These are phyloP conservation scores for Agonopterix alstromeriana DNA, from an alignment of 2,888 invertebrate species.

Conservation along the genomic window DNA sequence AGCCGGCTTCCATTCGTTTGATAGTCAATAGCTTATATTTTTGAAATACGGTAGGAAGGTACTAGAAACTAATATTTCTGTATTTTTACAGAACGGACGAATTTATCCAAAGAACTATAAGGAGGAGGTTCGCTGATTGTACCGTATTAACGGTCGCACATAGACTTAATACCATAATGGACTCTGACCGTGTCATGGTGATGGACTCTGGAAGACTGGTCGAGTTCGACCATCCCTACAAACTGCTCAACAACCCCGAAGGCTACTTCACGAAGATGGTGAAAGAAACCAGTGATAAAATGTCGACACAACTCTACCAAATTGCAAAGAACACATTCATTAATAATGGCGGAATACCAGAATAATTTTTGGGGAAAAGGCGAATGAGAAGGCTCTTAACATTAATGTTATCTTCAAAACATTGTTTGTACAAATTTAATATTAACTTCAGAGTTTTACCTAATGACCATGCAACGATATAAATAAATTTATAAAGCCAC, in stretches of 20 bases:
- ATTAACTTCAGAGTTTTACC: no score
- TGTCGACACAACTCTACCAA: conserved; percentile 60
- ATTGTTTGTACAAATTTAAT: no score
- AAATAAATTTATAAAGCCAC: no score
- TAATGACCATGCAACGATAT: no score
- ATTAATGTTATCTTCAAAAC: no score
- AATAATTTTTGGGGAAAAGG: conserved; percentile 20
- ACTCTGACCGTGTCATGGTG: conserved; percentile 91
- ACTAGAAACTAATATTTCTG: neutral
- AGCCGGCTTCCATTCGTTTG: no score
- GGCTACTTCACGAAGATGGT: conserved; percentile 83
- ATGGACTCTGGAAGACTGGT: conserved; percentile 88
- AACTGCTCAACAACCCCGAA: conserved; percentile 76
- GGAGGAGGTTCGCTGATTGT: conserved; percentile 86
- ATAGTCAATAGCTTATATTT: no score
- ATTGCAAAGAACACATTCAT: conserved; percentile 65
- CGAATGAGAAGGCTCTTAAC: no score
- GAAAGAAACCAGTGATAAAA: conserved; percentile 79
- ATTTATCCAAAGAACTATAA: conserved; percentile 89
- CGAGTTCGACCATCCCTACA: conserved; percentile 84
- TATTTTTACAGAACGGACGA: conserved; percentile 82
- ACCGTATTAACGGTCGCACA: conserved; percentile 95
- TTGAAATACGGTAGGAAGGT: no score
- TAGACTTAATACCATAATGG: conserved; percentile 94
- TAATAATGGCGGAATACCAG: conserved; percentile 51